Evolutionary conservation across 2,797 vertebrate species (phyloP), one percentile per base, ranked within the genome.

Genomic region (Anabas testudineus): DNA sequence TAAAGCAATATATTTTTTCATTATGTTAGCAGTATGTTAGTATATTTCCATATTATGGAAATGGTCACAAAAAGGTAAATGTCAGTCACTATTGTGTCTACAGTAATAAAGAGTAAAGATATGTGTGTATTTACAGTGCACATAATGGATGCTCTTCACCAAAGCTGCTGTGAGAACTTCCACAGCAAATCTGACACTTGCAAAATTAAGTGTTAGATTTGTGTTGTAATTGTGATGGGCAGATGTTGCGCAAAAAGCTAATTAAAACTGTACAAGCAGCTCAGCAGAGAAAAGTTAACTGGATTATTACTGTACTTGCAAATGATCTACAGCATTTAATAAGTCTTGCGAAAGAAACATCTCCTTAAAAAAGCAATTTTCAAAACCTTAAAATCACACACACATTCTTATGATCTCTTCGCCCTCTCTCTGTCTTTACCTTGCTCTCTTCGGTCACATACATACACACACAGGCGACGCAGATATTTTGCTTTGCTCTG

Each of bases 211-310:
- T 57, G 67, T 70, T 55, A 62, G 28, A 37, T 49, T 56, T 37
- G 42, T 47, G 36, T 58, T 67, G 49, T 67, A 66, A 78, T 67
- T 76, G 71, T 86, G 75, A 82, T 74, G 49, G 70, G 64, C 75
- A 76, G 77, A 81, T 83, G 68, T 67, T 65, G 58, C 53, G 63
- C 66, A 74, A 71, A 76, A 58, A 73, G 57, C 76, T 82, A 82
- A 82, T 87, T 86, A 76, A 83, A 83, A 84, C 59, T 68, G 26
- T 45, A 39, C 43, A 65, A 47, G 49, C 60, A 67, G 66, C 78
- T 70, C 69, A 73, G 64, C 57, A 12, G 64, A 19, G 8, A 86
- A 75, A 82, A 77, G 83, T 79, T 75, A 76, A 86, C 70, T 75
- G 59, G 60, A 52, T 78, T 82, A 79, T 80, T 66, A 76, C 61